Base-by-base conservation (phyloP, 2,797 vertebrate species). In the Syndactyla subalaris region DNA sequence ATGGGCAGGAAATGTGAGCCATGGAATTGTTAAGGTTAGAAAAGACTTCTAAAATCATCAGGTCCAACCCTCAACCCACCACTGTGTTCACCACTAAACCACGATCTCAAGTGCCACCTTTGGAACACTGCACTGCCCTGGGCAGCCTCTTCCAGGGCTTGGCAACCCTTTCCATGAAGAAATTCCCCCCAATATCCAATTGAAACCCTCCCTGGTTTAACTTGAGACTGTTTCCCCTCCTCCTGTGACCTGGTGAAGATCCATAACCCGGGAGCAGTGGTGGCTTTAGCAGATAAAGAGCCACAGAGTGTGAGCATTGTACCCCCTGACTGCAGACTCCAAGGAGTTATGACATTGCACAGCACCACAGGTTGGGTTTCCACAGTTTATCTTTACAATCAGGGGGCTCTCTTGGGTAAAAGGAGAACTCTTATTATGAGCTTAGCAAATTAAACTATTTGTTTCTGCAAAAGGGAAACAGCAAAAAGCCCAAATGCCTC, bases 51-150 rank as follows among this genome's bases (percentile, higher is more conserved):
- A 1, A 68, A 24, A 34, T 6, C 43, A 10, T 10, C 32, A 3
- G 36, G 14, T 9, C 21, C 85, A 43, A 13, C 2, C 30, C 11
- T 32, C 34, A 46, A 3, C 46, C 39, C 65, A 3, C 41, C 66
- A 49, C 57, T 51, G 16, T 0, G 2, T 4, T 36, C 34, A 39
- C 21, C 58, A 4, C 51, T 7, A 8, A 45, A 2, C 26, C 26
- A 32, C 3, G 19, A 27, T 41, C 48, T 49, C 27, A 11, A 0
- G 54, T 23, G 62, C 39, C 34, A 43, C 18, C 39, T 9, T 36
- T 11, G 26, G 55, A 13, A 0, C 48, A 6, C 8, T 63, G 23
- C 32, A 1, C 22, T 0, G 0, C 15, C 23, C 41, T 14, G 3
- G 26, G 23, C 41, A 43, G 30, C 11, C 10, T 51, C 8, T 43